These are phyloP conservation scores for Ceyx margarethae DNA, from an alignment of 2,113 vertebrate genomes.

Conservation along the genomic window DNA sequence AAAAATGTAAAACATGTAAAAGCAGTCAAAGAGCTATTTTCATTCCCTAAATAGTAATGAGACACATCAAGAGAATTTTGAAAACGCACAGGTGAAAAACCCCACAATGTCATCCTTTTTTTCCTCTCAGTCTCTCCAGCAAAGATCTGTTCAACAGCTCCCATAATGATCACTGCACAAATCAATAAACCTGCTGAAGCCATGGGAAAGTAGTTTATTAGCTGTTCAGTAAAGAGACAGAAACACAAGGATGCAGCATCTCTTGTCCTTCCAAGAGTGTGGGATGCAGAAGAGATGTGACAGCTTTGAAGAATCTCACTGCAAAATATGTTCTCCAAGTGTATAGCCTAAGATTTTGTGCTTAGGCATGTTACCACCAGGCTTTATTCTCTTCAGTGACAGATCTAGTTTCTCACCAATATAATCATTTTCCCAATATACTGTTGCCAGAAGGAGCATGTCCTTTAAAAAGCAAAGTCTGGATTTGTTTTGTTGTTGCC, in stretches of 20 bases:
- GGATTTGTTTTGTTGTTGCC: neutral
- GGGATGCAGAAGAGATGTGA: neutral
- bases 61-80: neutral
- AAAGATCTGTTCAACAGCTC: neutral
- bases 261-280: neutral
- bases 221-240: neutral
- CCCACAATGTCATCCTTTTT: rapidly evolving
- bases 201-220: neutral
- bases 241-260: neutral
- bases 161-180: neutral
- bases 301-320: neutral
- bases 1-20: neutral
- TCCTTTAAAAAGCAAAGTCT: neutral
- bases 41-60: neutral
- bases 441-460: neutral
- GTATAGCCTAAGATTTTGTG: neutral
- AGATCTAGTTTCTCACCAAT: neutral
- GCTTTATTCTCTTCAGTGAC: neutral
- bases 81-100: neutral
- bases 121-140: neutral
- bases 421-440: neutral
- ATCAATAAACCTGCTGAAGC: neutral
- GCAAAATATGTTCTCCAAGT: neutral
- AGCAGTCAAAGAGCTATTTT: neutral
- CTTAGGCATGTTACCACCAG: neutral